Conservation (phyloP, 1,140 invertebrate genomes). For the Drosophila pruinosa region DNA sequence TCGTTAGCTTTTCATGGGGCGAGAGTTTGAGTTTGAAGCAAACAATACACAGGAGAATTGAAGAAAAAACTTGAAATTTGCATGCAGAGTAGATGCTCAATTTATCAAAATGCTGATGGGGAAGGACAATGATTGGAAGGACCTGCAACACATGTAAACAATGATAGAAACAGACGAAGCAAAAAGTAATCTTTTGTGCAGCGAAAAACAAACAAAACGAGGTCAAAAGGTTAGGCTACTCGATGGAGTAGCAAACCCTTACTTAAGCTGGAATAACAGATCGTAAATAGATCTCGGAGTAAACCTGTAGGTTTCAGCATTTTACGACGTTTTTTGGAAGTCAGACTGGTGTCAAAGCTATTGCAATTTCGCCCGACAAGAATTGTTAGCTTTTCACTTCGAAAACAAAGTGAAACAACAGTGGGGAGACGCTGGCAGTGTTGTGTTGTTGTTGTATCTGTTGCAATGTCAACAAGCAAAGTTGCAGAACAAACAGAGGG, state of each 20-base stretch:
- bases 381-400: slow-evolving; percentile 16
- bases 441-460: slow-evolving; percentile 20
- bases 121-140: too few relatives aligned
- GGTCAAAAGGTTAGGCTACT: neutral
- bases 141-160: neutral
- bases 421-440: neutral
- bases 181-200: neutral
- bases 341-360: slow-evolving; percentile 17
- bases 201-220: neutral
- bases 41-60: neutral
- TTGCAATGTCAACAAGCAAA: slow-evolving; percentile 35
- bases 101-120: neutral
- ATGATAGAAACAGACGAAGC: neutral
- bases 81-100: neutral
- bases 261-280: too few relatives aligned
- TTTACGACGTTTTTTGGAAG: neutral
- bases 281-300: too few relatives aligned
- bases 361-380: slow-evolving; percentile 11
- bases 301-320: too few relatives aligned
- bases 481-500: slow-evolving; percentile 15
- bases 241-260: too few relatives aligned
- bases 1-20: neutral
- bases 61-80: neutral
- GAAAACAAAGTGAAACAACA: slow-evolving; percentile 17
- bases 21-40: neutral